phyloP scores from a whole-genome alignment of 2,113 vertebrate genomes.

The Lepus timidus region DNA sequence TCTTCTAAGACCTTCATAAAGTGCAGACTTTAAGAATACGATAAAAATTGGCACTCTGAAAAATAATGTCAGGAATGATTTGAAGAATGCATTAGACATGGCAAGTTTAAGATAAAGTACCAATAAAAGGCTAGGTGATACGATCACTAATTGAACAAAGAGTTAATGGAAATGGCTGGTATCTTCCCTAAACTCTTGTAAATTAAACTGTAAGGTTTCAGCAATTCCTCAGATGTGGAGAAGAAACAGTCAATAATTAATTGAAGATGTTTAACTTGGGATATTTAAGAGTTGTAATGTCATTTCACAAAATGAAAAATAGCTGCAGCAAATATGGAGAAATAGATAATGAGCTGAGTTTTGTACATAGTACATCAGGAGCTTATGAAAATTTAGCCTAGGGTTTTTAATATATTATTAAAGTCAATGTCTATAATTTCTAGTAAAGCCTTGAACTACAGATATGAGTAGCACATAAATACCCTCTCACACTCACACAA shows the following conservation, averaged over 20 bases:
- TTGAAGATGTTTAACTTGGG: background rate
- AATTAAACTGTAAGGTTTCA: background rate
- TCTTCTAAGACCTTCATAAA: background rate
- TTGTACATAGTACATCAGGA: background rate
- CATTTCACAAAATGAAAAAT: background rate
- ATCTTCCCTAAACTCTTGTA: background rate
- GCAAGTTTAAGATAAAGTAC: background rate
- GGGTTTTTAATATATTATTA: background rate
- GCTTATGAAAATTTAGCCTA: background rate
- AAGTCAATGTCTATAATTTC: background rate
- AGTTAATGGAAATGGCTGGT: background rate
- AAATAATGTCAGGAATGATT: background rate
- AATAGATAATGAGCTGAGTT: background rate
- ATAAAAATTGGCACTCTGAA: background rate
- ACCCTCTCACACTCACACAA: background rate
- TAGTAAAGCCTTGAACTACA: background rate
- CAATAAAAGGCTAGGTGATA: background rate
- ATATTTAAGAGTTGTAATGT: background rate
- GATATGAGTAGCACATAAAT: background rate
- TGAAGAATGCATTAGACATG: background rate
- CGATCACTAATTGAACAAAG: background rate
- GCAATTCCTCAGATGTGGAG: background rate
- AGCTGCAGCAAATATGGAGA: background rate
- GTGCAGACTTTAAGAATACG: background rate
- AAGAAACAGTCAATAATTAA: background rate